Percentiles rank a stretch among this genome's conserved stretches.
These are phyloP conservation scores for Tetragnatha montana DNA, from an alignment of 2,888 invertebrate genomes.

Conservation along the genomic window DNA sequence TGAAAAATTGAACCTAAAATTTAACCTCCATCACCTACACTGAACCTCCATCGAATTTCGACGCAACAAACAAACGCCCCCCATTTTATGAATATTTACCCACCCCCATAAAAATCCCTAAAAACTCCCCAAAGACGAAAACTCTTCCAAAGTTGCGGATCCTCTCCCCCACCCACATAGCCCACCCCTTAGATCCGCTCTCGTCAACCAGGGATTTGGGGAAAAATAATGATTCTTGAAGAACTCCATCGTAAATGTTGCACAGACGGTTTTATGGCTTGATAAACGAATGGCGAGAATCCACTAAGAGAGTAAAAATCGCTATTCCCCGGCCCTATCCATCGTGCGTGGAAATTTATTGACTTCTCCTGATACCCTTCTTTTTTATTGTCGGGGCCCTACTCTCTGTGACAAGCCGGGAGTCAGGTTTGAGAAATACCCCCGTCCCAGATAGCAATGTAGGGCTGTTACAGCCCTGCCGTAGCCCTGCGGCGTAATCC, in stretches of 20 bases:
- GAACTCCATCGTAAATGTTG: slow-evolving; percentile 46
- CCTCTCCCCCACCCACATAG: not conserved
- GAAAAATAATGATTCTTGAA: slow-evolving; percentile 45
- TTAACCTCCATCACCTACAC: too few relatives aligned
- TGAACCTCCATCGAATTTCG: too few relatives aligned
- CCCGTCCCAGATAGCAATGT: too few relatives aligned
- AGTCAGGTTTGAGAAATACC: not conserved
- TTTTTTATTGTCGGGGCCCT: slow-evolving; percentile 26
- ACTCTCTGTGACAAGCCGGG: not conserved
- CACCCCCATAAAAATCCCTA: not conserved
- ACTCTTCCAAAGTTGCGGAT: not conserved
- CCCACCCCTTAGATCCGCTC: not conserved
- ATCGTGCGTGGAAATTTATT: slow-evolving; percentile 34
- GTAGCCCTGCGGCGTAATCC: too few relatives aligned
- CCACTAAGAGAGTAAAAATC: slow-evolving; percentile 16
- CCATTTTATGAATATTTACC: too few relatives aligned
- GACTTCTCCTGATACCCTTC: slow-evolving; percentile 15
- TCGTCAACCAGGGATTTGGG: slow-evolving; percentile 43
- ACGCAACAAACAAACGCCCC: too few relatives aligned
- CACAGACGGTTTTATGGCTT: slow-evolving; percentile 55
- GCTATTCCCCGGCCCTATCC: slow-evolving; percentile 11
- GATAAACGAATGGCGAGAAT: slow-evolving; percentile 53
- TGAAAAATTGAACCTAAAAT: too few relatives aligned
- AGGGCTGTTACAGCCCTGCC: too few relatives aligned
- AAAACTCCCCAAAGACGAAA: not conserved